Evolutionary conservation across 2,888 invertebrate genomes (phyloP), one percentile per base, ranked within the genome.

Genomic region (Agrilus biguttatus): DNA sequence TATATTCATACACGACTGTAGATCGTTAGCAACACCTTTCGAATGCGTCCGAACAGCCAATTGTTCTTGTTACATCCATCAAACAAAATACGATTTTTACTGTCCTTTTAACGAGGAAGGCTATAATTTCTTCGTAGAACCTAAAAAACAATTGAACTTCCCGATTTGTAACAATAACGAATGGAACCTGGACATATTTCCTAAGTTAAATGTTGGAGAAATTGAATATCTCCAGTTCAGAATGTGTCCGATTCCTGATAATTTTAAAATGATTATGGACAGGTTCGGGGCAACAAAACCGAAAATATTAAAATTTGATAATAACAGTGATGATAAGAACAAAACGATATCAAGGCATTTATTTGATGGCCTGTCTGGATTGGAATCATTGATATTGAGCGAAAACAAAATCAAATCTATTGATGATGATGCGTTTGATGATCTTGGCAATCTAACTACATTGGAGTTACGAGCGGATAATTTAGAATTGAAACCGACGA

Each of bases 401-500:
- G 44, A 28, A 1, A 49, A 46, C 40, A 40, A 48, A 3, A 45
- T 52, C n/a, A 19, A 43, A 19, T 8, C 10, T 8, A 41, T 53
- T 8, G 45, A 46, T 19, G 46, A 47, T 12, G 37, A 47, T 33
- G 41, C 44, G 14, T 53, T 86, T 48, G 59, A 58, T 17, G 75
- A 76, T 50, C 63, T 80, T 47, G 67, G 65, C 37, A 74, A 78
- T 48, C 58, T 84, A n/a, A 73, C 67, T 5, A 73, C 74, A 71
- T 59, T 86, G 41, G 75, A 78, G 53, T 71, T 85, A 51, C 68
- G 72, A 45, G 72, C 74, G 2, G 79, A 78, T 55, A 70, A 72
- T 42, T 68, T 77, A 6, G 13, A 37, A 13, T 70, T 59, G 35
- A 54, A 53, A 5, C 14, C 41, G 1, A 45, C 48, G 3, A 51